phyloP scores from a whole-genome alignment of 2,888 invertebrate species.

The Acheta domesticus region DNA sequence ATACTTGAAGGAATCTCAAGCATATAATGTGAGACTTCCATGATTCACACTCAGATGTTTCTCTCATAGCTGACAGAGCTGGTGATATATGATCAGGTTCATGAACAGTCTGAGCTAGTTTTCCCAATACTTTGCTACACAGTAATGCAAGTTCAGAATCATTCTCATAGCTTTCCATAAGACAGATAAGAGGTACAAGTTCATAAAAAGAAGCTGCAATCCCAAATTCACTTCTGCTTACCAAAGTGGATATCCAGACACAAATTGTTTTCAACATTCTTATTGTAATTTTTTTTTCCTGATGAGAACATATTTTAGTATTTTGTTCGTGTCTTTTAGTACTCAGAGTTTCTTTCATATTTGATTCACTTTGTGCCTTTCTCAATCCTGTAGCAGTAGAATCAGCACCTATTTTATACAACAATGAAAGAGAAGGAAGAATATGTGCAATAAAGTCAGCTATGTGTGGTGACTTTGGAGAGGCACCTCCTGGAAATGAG shows the following conservation, averaged over 20 bases:
- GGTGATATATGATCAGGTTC: not conserved
- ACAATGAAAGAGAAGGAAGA: not conserved
- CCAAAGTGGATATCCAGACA: not conserved
- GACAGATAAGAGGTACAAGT: not conserved
- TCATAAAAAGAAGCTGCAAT: not conserved
- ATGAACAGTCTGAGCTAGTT: not conserved
- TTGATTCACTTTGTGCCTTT: not conserved
- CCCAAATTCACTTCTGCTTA: not conserved
- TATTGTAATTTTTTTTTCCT: not conserved
- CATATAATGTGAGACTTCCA: conserved; percentile 68
- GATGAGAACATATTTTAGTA: not conserved
- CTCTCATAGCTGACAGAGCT: not conserved
- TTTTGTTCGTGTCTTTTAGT: not conserved
- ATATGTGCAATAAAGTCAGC: not conserved
- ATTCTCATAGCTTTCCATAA: not conserved
- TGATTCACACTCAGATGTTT: conserved; percentile 48
- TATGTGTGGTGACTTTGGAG: not conserved
- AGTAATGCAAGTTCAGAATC: not conserved
- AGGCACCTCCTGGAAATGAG: not conserved
- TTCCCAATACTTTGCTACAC: not conserved
- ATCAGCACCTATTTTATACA: not conserved
- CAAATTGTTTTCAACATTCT: not conserved
- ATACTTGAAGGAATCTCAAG: conserved; percentile 66
- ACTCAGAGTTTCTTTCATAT: not conserved
- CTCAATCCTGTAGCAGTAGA: not conserved